Conservation (phyloP, 1,140 invertebrate species). For the Drosophila suzukii region DNA sequence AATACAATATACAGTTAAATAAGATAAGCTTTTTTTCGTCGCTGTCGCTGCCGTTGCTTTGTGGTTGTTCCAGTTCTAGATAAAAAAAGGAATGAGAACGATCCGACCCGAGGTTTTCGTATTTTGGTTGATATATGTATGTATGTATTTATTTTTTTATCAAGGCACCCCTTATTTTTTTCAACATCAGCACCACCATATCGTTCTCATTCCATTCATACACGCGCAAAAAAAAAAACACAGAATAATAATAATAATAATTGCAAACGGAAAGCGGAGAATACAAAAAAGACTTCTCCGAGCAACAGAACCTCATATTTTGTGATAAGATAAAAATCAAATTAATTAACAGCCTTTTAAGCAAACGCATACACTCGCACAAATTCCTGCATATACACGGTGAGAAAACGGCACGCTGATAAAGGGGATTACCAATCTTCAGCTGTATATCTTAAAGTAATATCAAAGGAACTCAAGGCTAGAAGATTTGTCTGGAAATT, state of each 20-base stretch:
- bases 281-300: slow-evolving; percentile 26
- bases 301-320: slow-evolving; percentile 61
- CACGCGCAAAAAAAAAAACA: not conserved
- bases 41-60: slow-evolving; percentile 18
- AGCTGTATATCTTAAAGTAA: not conserved
- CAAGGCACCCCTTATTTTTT: slow-evolving; percentile 41
- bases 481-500: not conserved
- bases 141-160: slow-evolving; percentile 43
- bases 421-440: not conserved
- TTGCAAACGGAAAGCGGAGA: slow-evolving; percentile 13
- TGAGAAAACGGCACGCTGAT: slow-evolving; percentile 1
- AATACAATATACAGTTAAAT: slow-evolving; percentile 56
- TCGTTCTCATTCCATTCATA: slow-evolving; percentile 22
- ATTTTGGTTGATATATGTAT: not conserved
- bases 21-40: slow-evolving; percentile 55
- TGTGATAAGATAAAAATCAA: slow-evolving; percentile 75
- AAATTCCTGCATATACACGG: slow-evolving; percentile 1
- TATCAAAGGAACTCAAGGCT: not conserved
- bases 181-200: slow-evolving; percentile 32
- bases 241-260: slow-evolving; percentile 23
- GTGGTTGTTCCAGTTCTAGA: slow-evolving; percentile 22
- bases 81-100: slow-evolving; percentile 20
- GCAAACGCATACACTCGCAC: slow-evolving; percentile 20
- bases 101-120: not conserved
- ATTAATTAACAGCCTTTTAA: slow-evolving; percentile 73